Evolutionary conservation across 2,888 invertebrate species (phyloP), one percentile per base, ranked within the genome.

Genomic region (Trachelus iudaicus): DNA sequence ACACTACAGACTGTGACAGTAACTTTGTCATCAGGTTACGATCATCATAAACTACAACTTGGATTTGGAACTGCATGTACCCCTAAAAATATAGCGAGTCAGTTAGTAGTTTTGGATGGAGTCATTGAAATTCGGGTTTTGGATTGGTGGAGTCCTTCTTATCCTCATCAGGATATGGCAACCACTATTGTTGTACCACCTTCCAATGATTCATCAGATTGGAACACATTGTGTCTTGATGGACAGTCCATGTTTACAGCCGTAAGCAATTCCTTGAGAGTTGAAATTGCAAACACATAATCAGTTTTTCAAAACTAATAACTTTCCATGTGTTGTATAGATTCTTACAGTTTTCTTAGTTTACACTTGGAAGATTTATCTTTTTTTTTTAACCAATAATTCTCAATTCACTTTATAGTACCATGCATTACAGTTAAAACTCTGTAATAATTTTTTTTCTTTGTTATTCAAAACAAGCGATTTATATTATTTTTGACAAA

Each of bases 111-210:
- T 69, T 90, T 94, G 77, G 92, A 93, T 79, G 92, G 92, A 34
- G 93, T 94, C 68, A 89, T 92, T 73, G 93, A 92, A 84, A 92
- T 92, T 31, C 92, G 92, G 84, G 93, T 95, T 3, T 85, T 94
- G 74, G 94, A 95, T 83, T 95, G 95, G 95, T 95, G 95, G 95
- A 94, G 95, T 90, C 94, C 93, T 12, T 88, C 88, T 75, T 94
- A 93, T 88, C 93, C 93, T 11, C 91, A 92, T 84, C 86, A 81
- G 78, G 91, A 90, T 78, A 85, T 89, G 75, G 85, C 89, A 75
- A 82, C 86, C 69, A 85, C 81, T 0, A 83, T 86, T 35, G 76
- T 87, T 75, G 83, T 88, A 40, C 84, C 85, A 56, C 82, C 86
- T 30, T 83, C 80, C 3, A 82, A 81, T 56, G 89, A 90, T 79